These are phyloP conservation scores for Drosophila pallidifrons DNA, from an alignment of 1,140 invertebrate species.

Conservation along the genomic window DNA sequence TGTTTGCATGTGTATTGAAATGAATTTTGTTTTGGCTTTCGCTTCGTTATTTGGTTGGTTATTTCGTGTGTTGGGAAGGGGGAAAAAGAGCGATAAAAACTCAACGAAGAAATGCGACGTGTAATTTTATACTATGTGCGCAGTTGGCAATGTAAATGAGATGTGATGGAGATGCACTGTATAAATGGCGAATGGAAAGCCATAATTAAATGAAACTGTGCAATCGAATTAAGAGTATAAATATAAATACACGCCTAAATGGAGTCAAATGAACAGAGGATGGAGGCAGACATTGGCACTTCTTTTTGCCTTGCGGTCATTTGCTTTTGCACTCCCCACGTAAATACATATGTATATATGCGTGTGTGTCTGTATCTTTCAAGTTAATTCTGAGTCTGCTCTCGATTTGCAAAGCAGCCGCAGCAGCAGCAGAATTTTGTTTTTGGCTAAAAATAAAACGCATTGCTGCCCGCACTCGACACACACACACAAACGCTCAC, in stretches of 20 bases:
- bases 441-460: slow-evolving; percentile 79
- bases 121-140: slow-evolving; percentile 78
- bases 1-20: slow-evolving; percentile 11
- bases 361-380: not conserved
- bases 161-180: slow-evolving; percentile 23
- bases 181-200: slow-evolving; percentile 25
- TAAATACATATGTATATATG: not conserved
- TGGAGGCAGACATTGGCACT: slow-evolving; percentile 55
- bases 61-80: slow-evolving; percentile 11
- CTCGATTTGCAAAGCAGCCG: slow-evolving; percentile 70
- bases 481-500: slow-evolving; percentile 12
- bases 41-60: slow-evolving; percentile 21
- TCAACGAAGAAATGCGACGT: slow-evolving; percentile 32
- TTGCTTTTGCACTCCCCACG: slow-evolving; percentile 61
- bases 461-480: slow-evolving; percentile 40
- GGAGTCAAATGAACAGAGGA: not conserved
- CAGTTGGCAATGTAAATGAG: slow-evolving; percentile 76
- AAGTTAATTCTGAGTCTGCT: slow-evolving; percentile 49
- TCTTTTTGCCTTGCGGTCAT: slow-evolving; percentile 64
- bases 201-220: slow-evolving; percentile 50
- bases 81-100: slow-evolving; percentile 26
- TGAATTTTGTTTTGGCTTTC: slow-evolving; percentile 43
- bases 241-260: slow-evolving; percentile 21
- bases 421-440: slow-evolving; percentile 49
- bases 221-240: slow-evolving; percentile 29